Conservation (phyloP, 2,888 invertebrate genomes). For the Salticus scenicus region DNA sequence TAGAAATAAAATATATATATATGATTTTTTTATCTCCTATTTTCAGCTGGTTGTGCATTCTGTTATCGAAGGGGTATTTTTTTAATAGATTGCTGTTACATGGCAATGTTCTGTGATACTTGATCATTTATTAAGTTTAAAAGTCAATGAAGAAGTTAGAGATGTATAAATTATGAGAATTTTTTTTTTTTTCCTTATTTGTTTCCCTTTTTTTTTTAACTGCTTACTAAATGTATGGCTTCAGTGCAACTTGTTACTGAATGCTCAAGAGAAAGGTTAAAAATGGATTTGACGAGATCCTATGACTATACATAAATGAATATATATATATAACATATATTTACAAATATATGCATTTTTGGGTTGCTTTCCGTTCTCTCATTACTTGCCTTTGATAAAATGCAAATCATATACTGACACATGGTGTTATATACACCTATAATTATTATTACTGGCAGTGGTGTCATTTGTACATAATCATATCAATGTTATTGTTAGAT, state of each 20-base stretch:
- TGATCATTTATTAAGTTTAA: slow-evolving; percentile 64
- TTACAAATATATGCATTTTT: slow-evolving; percentile 5
- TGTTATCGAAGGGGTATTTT: slow-evolving; percentile 57
- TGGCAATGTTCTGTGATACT: slow-evolving; percentile 69
- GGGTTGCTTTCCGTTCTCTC: neutral
- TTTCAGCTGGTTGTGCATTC: slow-evolving; percentile 59
- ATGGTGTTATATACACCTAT: slow-evolving; percentile 9
- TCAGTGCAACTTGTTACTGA: slow-evolving; percentile 10
- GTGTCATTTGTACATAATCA: slow-evolving; percentile 61
- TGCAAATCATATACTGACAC: neutral
- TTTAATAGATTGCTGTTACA: slow-evolving; percentile 56
- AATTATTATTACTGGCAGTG: slow-evolving; percentile 27
- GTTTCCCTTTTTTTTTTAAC: slow-evolving; percentile 21
- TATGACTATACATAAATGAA: slow-evolving; percentile 3
- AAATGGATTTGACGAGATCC: slow-evolving; percentile 3
- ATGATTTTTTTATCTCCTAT: slow-evolving; percentile 30
- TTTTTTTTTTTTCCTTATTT: slow-evolving; percentile 30
- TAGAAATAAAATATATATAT: neutral
- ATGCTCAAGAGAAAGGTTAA: slow-evolving; percentile 20
- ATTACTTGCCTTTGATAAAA: slow-evolving; percentile 42
- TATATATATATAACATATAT: slow-evolving; percentile 11
- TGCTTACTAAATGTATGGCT: neutral
- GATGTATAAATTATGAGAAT: slow-evolving; percentile 36
- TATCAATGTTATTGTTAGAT: slow-evolving; percentile 49
- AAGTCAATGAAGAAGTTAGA: slow-evolving; percentile 33